These are phyloP conservation scores for Narcine bancroftii DNA, from an alignment of 2,113 vertebrate species.

Conservation along the genomic window DNA sequence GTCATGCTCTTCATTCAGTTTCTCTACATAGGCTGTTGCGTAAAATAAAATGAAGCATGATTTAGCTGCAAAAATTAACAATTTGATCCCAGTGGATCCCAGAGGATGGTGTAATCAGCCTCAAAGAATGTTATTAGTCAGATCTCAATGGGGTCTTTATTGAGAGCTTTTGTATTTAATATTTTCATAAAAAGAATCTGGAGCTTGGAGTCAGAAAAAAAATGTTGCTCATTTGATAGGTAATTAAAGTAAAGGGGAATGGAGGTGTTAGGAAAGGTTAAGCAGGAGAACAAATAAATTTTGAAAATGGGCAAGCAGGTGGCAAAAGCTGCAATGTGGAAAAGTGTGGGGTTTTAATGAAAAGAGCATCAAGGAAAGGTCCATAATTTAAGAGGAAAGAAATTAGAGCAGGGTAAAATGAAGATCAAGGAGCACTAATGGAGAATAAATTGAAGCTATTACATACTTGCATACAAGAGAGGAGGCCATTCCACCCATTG, in stretches of 20 bases:
- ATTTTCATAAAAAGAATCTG: neutral
- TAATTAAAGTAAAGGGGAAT: neutral
- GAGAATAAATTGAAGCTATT: slow-evolving; percentile 2
- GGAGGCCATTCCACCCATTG: no score
- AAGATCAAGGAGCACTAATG: neutral
- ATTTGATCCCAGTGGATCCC: no score
- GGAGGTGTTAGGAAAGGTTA: neutral
- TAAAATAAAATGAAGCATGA: neutral
- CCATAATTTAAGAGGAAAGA: neutral
- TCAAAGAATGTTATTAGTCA: neutral
- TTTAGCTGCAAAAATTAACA: neutral
- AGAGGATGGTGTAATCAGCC: neutral
- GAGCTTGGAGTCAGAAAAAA: neutral
- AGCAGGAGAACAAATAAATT: neutral
- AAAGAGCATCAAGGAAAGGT: neutral
- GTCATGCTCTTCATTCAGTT: neutral
- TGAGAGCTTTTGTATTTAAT: neutral
- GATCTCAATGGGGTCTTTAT: neutral
- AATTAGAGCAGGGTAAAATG: slow-evolving; percentile 6
- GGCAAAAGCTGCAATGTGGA: neutral
- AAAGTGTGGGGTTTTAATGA: neutral
- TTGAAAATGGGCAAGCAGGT: neutral
- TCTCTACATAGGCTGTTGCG: neutral
- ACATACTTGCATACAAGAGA: no score
- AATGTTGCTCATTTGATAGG: neutral